These are phyloP conservation scores for Scaptomyza cyrtandrae DNA, from an alignment of 2,888 invertebrate species.

Conservation along the genomic window DNA sequence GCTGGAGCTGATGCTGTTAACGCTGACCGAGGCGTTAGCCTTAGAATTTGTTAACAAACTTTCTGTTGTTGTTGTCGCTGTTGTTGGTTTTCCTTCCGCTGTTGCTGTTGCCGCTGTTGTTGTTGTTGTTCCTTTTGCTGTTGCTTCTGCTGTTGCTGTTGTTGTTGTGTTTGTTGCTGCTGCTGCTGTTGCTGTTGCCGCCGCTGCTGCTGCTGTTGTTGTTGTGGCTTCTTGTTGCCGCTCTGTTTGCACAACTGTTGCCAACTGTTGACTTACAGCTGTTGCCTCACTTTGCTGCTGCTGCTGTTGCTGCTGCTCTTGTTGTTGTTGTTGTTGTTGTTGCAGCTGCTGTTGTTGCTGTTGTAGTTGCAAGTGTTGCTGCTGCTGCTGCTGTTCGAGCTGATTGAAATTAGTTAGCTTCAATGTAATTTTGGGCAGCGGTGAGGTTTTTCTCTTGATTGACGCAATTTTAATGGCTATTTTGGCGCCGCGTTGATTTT, in stretches of 20 bases:
- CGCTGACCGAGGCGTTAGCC: conserved; percentile 67
- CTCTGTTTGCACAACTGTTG: conserved; percentile 60
- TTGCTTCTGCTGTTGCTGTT: conserved; percentile 27
- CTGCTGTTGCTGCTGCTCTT: conserved; percentile 26
- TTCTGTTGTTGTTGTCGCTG: conserved; percentile 27
- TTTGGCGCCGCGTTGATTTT: conserved; percentile 59
- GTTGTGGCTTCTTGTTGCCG: conserved; percentile 24
- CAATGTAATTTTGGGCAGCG: conserved; percentile 71
- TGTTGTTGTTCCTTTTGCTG: conserved; percentile 29
- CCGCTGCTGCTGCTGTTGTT: conserved; percentile 25
- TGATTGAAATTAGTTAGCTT: conserved; percentile 66
- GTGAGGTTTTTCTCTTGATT: conserved; percentile 83
- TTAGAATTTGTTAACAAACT: conserved; percentile 57
- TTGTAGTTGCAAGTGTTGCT: conserved; percentile 13
- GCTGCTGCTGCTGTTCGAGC: conserved; percentile 27
- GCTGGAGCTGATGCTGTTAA: conserved; percentile 31
- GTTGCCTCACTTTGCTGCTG: conserved; percentile 36
- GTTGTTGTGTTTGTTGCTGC: conserved; percentile 21
- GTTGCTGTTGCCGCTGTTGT: conserved; percentile 11
- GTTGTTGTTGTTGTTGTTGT: conserved; percentile 7
- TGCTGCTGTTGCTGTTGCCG: conserved; percentile 19
- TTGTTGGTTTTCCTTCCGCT: conserved; percentile 21
- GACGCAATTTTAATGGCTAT: conserved; percentile 83
- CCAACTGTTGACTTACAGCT: conserved; percentile 55
- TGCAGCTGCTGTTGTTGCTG: neutral